These are phyloP conservation scores for Solenopsis invicta DNA, from an alignment of 1,140 invertebrate species.

Conservation along the genomic window DNA sequence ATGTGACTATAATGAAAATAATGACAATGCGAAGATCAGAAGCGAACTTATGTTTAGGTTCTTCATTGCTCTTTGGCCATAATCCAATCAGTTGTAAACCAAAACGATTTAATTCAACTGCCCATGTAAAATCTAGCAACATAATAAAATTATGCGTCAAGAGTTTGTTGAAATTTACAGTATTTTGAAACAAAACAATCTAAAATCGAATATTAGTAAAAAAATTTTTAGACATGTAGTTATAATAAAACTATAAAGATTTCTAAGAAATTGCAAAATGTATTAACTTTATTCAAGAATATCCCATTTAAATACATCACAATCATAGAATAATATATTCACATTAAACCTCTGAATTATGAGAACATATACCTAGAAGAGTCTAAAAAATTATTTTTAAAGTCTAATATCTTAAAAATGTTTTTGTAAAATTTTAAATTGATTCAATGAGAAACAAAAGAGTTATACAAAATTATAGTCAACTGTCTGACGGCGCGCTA, in stretches of 20 bases:
- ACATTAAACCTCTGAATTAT: background rate
- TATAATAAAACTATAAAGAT: background rate
- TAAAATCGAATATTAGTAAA: background rate
- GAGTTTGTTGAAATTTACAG: background rate
- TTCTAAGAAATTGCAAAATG: background rate
- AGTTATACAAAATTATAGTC: too few species aligned
- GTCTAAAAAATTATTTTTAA: too few species aligned
- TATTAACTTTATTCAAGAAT: background rate
- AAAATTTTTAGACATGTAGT: background rate
- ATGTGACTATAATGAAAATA: conserved; percentile 39
- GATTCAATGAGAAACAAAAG: too few species aligned
- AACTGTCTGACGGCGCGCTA: too few species aligned
- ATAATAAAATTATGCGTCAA: background rate
- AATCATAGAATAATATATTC: background rate
- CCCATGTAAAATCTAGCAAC: conserved; percentile 37
- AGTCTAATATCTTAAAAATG: too few species aligned
- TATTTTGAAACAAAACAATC: background rate
- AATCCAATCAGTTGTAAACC: conserved; percentile 32
- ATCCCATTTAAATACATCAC: too few species aligned
- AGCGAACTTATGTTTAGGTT: background rate
- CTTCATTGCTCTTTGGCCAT: conserved; percentile 3
- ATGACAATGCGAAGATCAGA: conserved; percentile 34
- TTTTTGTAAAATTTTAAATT: too few species aligned
- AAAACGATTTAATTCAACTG: conserved; percentile 33
- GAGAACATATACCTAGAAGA: too few species aligned